These are phyloP conservation scores for Polypterus bichir DNA, from an alignment of 2,113 vertebrate species.

Conservation along the genomic window DNA sequence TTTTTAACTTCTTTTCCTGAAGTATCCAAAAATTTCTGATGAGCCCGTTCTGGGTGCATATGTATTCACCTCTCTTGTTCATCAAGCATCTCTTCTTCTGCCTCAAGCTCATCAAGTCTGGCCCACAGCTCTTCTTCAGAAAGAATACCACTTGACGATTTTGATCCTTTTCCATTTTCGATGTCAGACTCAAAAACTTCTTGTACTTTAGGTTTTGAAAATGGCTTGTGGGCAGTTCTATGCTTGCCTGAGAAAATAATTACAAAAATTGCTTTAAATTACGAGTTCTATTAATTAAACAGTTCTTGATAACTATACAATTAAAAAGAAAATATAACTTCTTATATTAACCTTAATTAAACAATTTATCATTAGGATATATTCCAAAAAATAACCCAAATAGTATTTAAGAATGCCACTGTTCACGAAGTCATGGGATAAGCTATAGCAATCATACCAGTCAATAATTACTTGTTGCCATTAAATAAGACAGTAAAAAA, in stretches of 20 bases:
- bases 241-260: conserved; percentile 52
- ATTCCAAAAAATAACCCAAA: too few species aligned
- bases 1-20: neutral
- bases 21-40: conserved; percentile 14
- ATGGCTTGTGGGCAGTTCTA: conserved; percentile 73
- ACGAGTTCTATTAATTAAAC: too few species aligned
- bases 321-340: too few species aligned
- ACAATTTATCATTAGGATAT: too few species aligned
- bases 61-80: conserved; percentile 61
- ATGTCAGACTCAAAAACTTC: conserved; percentile 45
- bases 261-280: conserved; percentile 4
- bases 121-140: conserved; percentile 77
- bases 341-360: too few species aligned
- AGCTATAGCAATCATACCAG: too few species aligned
- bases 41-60: neutral
- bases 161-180: conserved; percentile 36
- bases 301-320: too few species aligned
- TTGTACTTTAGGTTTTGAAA: conserved; percentile 75
- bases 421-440: too few species aligned
- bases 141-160: conserved; percentile 35
- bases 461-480: too few species aligned
- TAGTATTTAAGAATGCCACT: too few species aligned
- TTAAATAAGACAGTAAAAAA: too few species aligned
- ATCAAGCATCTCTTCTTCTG: conserved; percentile 66
- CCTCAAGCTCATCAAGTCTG: conserved; percentile 76